Conservation (phyloP, 2,888 invertebrate genomes). For the Noctua janthe region DNA sequence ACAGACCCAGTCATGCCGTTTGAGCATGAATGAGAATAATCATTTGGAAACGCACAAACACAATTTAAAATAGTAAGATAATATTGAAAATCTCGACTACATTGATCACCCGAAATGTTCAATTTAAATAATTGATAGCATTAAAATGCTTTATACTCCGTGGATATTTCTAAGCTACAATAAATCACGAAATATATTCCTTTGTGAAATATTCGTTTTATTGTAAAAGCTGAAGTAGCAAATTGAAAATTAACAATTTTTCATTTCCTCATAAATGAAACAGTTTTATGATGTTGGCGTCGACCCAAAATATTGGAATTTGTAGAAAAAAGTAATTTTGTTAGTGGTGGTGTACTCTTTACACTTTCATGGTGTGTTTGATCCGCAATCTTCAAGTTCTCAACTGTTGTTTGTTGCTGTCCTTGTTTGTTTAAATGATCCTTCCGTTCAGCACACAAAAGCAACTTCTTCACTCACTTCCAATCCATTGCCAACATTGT, state of each 20-base stretch:
- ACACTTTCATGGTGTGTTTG: neutral
- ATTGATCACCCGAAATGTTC: conserved; percentile 3
- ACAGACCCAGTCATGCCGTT: too few species aligned
- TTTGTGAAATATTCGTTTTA: conserved; percentile 22
- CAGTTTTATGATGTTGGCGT: conserved; percentile 49
- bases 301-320: conserved; percentile 39
- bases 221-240: conserved; percentile 19
- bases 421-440: neutral
- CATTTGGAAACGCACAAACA: neutral
- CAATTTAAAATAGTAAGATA: neutral
- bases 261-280: conserved; percentile 28
- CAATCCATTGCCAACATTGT: conserved; percentile 22
- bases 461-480: conserved; percentile 2
- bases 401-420: neutral
- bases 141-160: neutral
- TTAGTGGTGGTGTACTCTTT: neutral
- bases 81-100: conserved; percentile 10
- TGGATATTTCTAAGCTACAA: conserved; percentile 3
- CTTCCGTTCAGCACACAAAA: neutral
- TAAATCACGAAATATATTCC: conserved; percentile 34
- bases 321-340: neutral
- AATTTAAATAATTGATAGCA: conserved; percentile 32
- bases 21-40: neutral
- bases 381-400: neutral
- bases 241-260: conserved; percentile 43